A percentile compares a stretch with the other conserved stretches of the same genome.
phyloP scores from a whole-genome alignment of 2,797 vertebrate genomes.

The Pelodytes ibericus region DNA sequence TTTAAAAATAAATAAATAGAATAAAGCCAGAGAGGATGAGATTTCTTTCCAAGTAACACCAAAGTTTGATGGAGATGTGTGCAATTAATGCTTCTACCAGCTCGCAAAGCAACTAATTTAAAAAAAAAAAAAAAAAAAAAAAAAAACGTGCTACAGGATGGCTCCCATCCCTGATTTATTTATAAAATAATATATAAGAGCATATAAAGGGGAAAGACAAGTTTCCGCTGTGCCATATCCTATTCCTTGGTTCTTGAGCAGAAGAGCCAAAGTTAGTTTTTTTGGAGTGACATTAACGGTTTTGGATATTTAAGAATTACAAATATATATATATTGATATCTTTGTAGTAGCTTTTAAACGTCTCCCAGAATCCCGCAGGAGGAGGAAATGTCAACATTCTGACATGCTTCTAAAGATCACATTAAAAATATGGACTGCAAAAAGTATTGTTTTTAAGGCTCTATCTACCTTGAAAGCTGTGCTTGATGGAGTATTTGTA shows the following conservation, averaged over 20 bases:
- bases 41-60: background rate
- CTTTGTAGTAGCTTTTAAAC: constrained; percentile 72
- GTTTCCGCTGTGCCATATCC: constrained; percentile 67
- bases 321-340: constrained; percentile 66
- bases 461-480: constrained; percentile 14
- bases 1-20: background rate
- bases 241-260: constrained; percentile 64
- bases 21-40: background rate
- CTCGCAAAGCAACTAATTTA: background rate
- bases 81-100: background rate
- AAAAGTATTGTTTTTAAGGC: constrained; percentile 34
- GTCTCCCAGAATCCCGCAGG: constrained; percentile 66
- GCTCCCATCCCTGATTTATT: background rate
- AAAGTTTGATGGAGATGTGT: background rate
- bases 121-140: too few relatives aligned
- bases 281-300: constrained; percentile 66
- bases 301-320: constrained; percentile 6
- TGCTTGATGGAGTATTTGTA: constrained; percentile 27
- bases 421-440: constrained; percentile 27
- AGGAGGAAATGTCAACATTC: constrained; percentile 69
- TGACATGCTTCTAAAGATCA: constrained; percentile 59
- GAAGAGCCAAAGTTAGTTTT: constrained; percentile 68
- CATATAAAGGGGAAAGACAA: constrained; percentile 31
- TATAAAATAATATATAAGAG: background rate
- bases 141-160: too few relatives aligned